phyloP scores from a whole-genome alignment of 1,140 invertebrate genomes.

The Pachyrhynchus sulphureomaculatus region DNA sequence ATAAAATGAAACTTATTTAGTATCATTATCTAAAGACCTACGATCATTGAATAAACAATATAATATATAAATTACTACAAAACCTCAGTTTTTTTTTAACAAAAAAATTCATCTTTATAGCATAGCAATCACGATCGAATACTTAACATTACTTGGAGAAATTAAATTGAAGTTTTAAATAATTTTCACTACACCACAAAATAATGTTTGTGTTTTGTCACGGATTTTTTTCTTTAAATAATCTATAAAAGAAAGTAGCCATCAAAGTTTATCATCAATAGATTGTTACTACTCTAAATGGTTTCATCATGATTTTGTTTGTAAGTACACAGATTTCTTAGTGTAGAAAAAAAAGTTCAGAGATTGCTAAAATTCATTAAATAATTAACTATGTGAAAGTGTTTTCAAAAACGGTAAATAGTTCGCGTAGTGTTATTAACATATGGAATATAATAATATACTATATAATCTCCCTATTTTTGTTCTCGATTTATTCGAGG shows the following conservation, averaged over 20 bases:
- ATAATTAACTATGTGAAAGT: too few relatives aligned
- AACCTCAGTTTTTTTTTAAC: too few relatives aligned
- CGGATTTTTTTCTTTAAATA: neutral
- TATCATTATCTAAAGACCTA: too few relatives aligned
- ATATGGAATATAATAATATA: too few relatives aligned
- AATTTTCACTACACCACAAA: constrained; percentile 4
- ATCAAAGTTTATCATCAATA: neutral
- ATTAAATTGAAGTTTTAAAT: neutral
- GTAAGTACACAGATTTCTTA: neutral
- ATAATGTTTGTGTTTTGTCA: neutral
- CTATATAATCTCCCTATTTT: too few relatives aligned
- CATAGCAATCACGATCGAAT: neutral
- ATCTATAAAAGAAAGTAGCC: neutral
- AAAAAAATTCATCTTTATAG: neutral
- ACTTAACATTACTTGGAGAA: neutral
- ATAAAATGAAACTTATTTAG: too few relatives aligned
- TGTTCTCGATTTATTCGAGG: too few relatives aligned
- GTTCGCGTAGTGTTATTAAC: too few relatives aligned
- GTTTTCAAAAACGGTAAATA: too few relatives aligned
- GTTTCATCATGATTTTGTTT: neutral
- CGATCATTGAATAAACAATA: too few relatives aligned
- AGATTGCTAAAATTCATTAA: too few relatives aligned
- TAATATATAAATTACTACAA: neutral
- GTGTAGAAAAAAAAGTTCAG: neutral
- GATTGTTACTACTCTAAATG: neutral